Conservation (phyloP, 1,140 invertebrate genomes). For the Procambarus virginalis region DNA sequence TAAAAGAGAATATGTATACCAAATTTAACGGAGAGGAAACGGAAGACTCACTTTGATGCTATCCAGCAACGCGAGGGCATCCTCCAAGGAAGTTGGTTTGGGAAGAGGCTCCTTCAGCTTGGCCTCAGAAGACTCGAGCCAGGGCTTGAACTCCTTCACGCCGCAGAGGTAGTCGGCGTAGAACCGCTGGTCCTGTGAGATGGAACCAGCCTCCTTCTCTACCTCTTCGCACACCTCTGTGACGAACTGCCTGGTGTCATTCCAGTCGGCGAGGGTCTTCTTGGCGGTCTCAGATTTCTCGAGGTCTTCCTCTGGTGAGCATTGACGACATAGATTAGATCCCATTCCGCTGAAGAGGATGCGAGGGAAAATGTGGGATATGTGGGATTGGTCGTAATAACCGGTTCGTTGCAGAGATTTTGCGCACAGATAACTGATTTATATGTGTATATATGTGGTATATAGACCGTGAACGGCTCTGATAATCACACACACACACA, state of each 20-base stretch:
- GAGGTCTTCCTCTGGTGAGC: constrained; percentile 62
- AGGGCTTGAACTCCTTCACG: constrained; percentile 68
- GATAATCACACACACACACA: no score
- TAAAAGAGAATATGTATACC: no score
- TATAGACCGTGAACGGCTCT: no score
- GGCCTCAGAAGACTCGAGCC: constrained; percentile 62
- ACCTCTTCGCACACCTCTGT: constrained; percentile 50
- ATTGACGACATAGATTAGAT: neutral
- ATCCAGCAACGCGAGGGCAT: constrained; percentile 54
- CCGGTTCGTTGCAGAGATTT: no score
- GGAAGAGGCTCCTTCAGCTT: constrained; percentile 56
- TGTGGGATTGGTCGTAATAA: no score
- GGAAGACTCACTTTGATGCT: constrained; percentile 46
- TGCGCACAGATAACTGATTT: no score
- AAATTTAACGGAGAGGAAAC: neutral
- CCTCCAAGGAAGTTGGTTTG: constrained; percentile 59
- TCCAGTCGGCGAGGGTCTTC: constrained; percentile 56
- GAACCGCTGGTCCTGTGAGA: constrained; percentile 67
- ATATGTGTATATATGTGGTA: no score
- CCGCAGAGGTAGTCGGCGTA: constrained; percentile 68
- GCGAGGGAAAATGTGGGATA: no score
- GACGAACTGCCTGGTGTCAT: constrained; percentile 59
- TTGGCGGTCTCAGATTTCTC: constrained; percentile 70
- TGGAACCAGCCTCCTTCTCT: constrained; percentile 68
- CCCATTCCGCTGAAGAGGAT: no score